Conservation (phyloP, 2,888 invertebrate species). For the Venusia cambrica region DNA sequence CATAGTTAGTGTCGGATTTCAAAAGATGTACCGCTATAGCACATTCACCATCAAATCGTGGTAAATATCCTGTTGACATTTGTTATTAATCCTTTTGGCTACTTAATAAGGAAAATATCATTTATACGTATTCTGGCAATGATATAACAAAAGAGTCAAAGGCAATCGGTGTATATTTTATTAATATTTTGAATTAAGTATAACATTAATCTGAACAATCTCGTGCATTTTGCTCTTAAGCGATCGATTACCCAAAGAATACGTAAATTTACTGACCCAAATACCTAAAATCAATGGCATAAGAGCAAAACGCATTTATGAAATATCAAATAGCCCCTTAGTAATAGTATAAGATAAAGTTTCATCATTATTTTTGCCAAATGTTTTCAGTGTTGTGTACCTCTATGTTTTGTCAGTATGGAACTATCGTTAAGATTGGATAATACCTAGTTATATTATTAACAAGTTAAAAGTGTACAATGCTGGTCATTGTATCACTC, state of each 20-base stretch:
- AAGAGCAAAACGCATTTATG: slow-evolving; percentile 13
- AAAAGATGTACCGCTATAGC: too few species aligned
- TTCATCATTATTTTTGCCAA: slow-evolving; percentile 49
- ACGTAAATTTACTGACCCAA: slow-evolving; percentile 2
- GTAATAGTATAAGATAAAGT: slow-evolving; percentile 35
- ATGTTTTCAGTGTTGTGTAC: slow-evolving; percentile 63
- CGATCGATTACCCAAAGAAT: slow-evolving; percentile 17
- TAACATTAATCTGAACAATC: slow-evolving; percentile 2
- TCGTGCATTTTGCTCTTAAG: slow-evolving; percentile 17
- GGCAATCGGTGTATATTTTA: too few species aligned
- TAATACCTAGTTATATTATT: slow-evolving; percentile 73
- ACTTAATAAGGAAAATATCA: too few species aligned
- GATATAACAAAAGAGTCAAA: too few species aligned
- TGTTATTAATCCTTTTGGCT: too few species aligned
- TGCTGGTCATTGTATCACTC: slow-evolving; percentile 80
- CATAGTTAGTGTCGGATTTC: too few species aligned
- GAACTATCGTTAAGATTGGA: slow-evolving; percentile 74
- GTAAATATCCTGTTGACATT: too few species aligned
- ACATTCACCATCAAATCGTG: too few species aligned
- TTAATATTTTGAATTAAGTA: too few species aligned
- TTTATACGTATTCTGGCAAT: too few species aligned
- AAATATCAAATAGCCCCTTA: slow-evolving; percentile 37
- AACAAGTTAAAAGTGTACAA: slow-evolving; percentile 77
- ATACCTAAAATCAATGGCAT: slow-evolving; percentile 6
- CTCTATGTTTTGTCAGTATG: slow-evolving; percentile 66